Percentiles rank a stretch among this genome's conserved stretches.
Evolutionary conservation across 2,113 vertebrate genomes (phyloP).

Genomic region (Esox niger): DNA sequence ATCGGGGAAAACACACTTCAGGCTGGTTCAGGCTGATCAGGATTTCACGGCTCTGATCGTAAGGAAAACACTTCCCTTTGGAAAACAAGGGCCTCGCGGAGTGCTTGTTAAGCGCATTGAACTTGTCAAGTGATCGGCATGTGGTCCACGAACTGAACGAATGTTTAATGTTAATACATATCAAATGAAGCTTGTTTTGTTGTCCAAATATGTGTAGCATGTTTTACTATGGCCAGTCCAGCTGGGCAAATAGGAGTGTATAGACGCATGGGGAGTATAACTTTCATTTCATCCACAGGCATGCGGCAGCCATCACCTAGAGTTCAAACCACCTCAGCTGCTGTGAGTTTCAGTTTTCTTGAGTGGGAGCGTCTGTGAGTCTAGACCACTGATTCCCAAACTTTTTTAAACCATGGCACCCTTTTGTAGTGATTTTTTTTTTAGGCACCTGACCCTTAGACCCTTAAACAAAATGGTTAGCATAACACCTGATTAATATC

Average conservation of each 20-base stretch:
- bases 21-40: constrained; percentile 14
- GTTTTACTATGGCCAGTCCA: constrained; percentile 43
- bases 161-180: constrained; percentile 60
- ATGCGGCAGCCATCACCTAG: constrained; percentile 32
- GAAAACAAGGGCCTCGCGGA: constrained; percentile 51
- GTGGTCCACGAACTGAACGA: constrained; percentile 50
- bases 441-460: no score
- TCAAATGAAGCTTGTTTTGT: constrained; percentile 67
- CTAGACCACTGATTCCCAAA: no score
- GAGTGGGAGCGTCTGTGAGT: neutral
- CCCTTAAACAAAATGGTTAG: no score
- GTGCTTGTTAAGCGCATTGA: constrained; percentile 32
- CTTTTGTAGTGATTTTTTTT: no score
- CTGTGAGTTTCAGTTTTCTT: neutral
- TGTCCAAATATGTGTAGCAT: constrained; percentile 56
- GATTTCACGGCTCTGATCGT: constrained; percentile 49
- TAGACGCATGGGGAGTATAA: constrained; percentile 61
- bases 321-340: constrained; percentile 41
- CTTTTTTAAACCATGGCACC: no score
- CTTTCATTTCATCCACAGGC: constrained; percentile 46
- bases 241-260: constrained; percentile 62
- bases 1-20: neutral
- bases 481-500: no score
- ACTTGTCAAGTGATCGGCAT: constrained; percentile 46
- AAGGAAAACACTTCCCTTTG: constrained; percentile 27